A percentile compares a stretch with the other conserved stretches of the same genome.
phyloP scores from a whole-genome alignment of 92 coral and sea anemone species.

The Paragorgia papillata region DNA sequence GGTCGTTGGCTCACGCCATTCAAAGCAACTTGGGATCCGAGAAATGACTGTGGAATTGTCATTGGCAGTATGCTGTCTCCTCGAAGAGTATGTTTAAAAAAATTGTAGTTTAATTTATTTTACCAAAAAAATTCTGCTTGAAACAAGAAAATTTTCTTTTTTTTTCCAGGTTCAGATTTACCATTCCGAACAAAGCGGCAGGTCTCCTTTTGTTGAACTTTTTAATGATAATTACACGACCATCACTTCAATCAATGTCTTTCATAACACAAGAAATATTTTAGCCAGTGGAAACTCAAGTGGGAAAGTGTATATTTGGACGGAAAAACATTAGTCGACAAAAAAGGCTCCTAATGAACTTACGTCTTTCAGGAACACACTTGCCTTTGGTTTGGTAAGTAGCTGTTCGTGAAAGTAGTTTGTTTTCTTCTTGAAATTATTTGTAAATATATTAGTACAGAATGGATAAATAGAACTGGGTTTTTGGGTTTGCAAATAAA shows the following conservation, averaged over 20 bases:
- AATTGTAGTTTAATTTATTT: background rate
- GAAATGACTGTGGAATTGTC: slow-evolving; percentile 67
- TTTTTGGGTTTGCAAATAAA: too few relatives aligned
- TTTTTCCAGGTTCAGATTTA: slow-evolving; percentile 75
- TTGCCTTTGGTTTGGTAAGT: too few relatives aligned
- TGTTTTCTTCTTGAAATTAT: too few relatives aligned
- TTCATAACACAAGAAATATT: slow-evolving; percentile 80
- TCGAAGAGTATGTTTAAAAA: slow-evolving; percentile 60
- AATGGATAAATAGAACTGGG: too few relatives aligned
- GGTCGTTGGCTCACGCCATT: slow-evolving; percentile 92
- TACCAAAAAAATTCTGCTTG: background rate
- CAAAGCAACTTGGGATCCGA: slow-evolving; percentile 96
- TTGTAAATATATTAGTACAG: too few relatives aligned
- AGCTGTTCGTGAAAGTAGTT: too few relatives aligned
- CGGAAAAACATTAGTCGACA: slow-evolving; percentile 18
- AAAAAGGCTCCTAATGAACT: too few relatives aligned
- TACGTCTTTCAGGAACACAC: background rate
- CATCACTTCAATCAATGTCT: slow-evolving; percentile 79
- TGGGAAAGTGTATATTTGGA: slow-evolving; percentile 93
- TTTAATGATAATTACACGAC: slow-evolving; percentile 74
- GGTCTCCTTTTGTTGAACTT: slow-evolving; percentile 56
- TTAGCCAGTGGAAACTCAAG: slow-evolving; percentile 92
- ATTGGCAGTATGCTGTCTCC: slow-evolving; percentile 83
- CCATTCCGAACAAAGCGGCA: slow-evolving; percentile 61
- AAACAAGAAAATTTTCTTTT: background rate